Conservation (phyloP, 2,113 vertebrate genomes). For the Serinus canaria region DNA sequence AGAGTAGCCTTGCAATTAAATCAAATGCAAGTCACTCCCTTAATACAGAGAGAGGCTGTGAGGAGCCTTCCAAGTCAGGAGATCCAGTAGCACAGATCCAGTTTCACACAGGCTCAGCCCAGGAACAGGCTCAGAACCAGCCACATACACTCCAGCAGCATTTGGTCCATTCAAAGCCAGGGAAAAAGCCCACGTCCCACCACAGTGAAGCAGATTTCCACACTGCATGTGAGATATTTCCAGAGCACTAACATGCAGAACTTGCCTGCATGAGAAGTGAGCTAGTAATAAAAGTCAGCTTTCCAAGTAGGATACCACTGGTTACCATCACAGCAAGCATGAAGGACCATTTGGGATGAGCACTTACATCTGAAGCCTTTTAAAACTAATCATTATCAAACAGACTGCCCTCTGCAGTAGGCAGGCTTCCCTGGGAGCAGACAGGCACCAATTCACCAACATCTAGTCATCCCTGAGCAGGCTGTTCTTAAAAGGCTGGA, state of each 20-base stretch:
- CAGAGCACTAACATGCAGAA: background rate
- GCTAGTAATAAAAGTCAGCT: background rate
- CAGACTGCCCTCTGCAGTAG: background rate
- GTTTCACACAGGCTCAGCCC: background rate
- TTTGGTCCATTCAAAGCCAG: background rate
- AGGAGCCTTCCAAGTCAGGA: background rate
- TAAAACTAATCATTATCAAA: background rate
- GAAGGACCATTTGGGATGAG: background rate
- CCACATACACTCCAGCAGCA: background rate
- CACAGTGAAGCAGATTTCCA: background rate
- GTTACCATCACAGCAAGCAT: background rate
- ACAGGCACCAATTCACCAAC: background rate
- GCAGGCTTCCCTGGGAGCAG: background rate
- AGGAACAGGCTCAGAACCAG: background rate
- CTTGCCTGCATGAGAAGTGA: background rate
- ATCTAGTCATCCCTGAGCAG: background rate
- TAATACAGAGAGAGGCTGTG: accelerated
- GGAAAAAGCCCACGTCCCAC: background rate
- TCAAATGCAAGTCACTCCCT: background rate
- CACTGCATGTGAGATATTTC: background rate
- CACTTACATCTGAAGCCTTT: background rate
- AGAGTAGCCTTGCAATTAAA: background rate
- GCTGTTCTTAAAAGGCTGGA: background rate
- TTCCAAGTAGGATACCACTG: background rate
- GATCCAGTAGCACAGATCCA: background rate